Conservation (phyloP, 2,797 vertebrate species). For the Austrolebias charrua region DNA sequence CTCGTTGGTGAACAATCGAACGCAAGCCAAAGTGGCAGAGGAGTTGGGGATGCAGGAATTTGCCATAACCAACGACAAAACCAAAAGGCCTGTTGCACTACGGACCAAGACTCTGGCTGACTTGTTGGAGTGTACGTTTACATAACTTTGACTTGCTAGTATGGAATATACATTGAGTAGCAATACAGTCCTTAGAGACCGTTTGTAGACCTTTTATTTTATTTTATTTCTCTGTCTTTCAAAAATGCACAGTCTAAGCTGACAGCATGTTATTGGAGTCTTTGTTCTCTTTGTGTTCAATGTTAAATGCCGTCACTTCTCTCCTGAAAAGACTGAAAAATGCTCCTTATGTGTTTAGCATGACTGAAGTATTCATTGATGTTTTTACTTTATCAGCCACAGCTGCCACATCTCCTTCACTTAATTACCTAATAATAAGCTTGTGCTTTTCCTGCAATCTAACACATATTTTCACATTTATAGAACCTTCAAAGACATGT, state of each 20-base stretch:
- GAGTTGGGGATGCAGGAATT: slow-evolving; percentile 98
- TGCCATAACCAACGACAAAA: slow-evolving; percentile 98
- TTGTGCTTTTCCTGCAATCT: not conserved
- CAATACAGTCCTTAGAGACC: slow-evolving; percentile 8
- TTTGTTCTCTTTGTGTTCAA: slow-evolving; percentile 41
- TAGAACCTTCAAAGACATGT: not conserved
- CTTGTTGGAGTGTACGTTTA: slow-evolving; percentile 91
- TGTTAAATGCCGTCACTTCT: slow-evolving; percentile 37
- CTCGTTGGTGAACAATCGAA: slow-evolving; percentile 97
- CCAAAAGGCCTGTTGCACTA: slow-evolving; percentile 91
- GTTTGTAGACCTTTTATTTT: slow-evolving; percentile 1
- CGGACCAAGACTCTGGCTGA: slow-evolving; percentile 97
- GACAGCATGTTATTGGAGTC: slow-evolving; percentile 37
- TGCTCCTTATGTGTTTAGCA: slow-evolving; percentile 12
- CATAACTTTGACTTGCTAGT: not conserved
- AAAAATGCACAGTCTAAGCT: slow-evolving; percentile 18
- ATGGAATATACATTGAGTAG: not conserved
- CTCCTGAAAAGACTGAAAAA: slow-evolving; percentile 18
- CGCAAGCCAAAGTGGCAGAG: slow-evolving; percentile 97
- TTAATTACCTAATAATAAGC: slow-evolving; percentile 4
- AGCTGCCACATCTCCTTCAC: not conserved
- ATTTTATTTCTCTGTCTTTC: not conserved
- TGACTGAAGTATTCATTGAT: not conserved
- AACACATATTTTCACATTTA: slow-evolving; percentile 6
- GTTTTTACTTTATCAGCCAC: slow-evolving; percentile 5